These are phyloP conservation scores for Neosilurus mollespiculum DNA, from an alignment of 2,797 vertebrate genomes.

Conservation along the genomic window DNA sequence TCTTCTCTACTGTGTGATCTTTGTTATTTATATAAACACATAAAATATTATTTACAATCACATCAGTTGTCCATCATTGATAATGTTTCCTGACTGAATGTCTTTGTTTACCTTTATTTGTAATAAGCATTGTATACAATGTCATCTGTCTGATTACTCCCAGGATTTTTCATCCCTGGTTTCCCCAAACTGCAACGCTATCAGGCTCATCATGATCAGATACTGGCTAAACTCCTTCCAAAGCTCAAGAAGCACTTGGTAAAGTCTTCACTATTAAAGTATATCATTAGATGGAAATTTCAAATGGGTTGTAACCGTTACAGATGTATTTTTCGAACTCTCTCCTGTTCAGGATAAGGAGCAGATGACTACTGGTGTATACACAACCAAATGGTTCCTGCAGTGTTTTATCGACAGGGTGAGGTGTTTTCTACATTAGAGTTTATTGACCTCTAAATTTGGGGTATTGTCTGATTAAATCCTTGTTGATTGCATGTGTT, in stretches of 20 bases:
- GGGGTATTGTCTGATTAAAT: background rate
- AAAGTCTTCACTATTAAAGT: conserved; percentile 38
- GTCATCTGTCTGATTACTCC: background rate
- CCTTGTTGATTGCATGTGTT: background rate
- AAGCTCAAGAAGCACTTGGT: conserved; percentile 87
- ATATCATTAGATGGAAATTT: background rate
- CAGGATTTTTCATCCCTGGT: conserved; percentile 84
- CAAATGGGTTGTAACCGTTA: background rate
- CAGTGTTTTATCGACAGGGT: conserved; percentile 96
- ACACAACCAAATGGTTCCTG: conserved; percentile 94
- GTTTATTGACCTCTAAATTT: background rate
- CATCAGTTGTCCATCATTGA: background rate
- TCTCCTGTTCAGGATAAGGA: conserved; percentile 80
- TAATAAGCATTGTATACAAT: background rate
- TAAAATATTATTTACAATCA: background rate
- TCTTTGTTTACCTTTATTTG: background rate
- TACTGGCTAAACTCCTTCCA: conserved; percentile 81
- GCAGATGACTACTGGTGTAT: conserved; percentile 89
- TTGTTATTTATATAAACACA: background rate
- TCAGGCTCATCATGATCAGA: conserved; percentile 82
- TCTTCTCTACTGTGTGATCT: background rate
- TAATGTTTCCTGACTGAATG: background rate
- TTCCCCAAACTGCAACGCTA: conserved; percentile 86
- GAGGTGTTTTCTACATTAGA: conserved; percentile 52
- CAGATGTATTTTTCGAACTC: background rate